phyloP scores from a whole-genome alignment of 2,888 invertebrate genomes.

The Rambutsinella grinnellia region DNA sequence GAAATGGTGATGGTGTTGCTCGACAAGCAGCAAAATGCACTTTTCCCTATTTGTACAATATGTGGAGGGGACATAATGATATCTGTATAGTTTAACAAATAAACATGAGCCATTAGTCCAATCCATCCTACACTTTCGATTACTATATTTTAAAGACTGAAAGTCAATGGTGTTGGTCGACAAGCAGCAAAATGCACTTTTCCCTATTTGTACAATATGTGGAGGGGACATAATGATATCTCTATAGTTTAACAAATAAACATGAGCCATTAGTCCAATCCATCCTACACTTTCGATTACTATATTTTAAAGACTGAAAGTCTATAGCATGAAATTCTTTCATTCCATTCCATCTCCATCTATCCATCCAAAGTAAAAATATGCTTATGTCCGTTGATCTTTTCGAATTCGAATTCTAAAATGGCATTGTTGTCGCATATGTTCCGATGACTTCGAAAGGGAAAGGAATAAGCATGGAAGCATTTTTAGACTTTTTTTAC shows the following conservation, averaged over 20 bases:
- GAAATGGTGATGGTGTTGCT: background rate
- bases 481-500: background rate
- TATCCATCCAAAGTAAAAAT: background rate
- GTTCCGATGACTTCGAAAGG: constrained; percentile 17
- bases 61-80: too few relatives aligned
- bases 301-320: background rate
- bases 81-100: too few relatives aligned
- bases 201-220: too few relatives aligned
- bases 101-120: too few relatives aligned
- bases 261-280: background rate
- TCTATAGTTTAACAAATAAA: too few relatives aligned
- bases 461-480: constrained; percentile 9
- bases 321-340: background rate
- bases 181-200: too few relatives aligned
- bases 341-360: background rate
- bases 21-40: too few relatives aligned
- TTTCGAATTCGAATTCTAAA: background rate
- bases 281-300: background rate
- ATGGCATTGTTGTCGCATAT: background rate
- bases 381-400: constrained; percentile 4
- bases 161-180: background rate
- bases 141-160: background rate
- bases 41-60: too few relatives aligned
- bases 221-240: too few relatives aligned
- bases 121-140: background rate